A percentile compares a stretch with the other conserved stretches of the same genome.
Conservation (phyloP, 2,888 invertebrate genomes). For the Diogma glabrata region DNA sequence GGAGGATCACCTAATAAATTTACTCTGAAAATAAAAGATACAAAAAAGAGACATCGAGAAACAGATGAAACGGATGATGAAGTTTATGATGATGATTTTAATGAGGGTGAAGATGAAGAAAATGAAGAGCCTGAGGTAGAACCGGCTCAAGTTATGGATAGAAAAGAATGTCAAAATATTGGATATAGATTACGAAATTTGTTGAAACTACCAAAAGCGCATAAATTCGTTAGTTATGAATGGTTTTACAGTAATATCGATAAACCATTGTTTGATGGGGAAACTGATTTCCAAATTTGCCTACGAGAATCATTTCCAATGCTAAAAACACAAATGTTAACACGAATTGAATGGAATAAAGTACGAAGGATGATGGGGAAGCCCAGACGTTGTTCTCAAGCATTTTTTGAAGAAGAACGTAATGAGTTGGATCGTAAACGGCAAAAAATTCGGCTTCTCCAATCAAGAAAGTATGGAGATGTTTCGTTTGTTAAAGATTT, state of each 20-base stretch:
- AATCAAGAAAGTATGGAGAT: constrained; percentile 79
- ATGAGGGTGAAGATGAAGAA: background rate
- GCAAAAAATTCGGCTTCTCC: constrained; percentile 81
- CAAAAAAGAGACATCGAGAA: constrained; percentile 22
- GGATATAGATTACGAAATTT: constrained; percentile 83
- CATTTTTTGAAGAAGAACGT: constrained; percentile 93
- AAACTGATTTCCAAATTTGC: constrained; percentile 93
- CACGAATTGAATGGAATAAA: constrained; percentile 89
- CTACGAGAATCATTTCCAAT: constrained; percentile 89
- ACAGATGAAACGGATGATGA: too few relatives aligned
- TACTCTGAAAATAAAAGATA: constrained; percentile 36
- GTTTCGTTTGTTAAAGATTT: constrained; percentile 72
- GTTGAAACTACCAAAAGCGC: constrained; percentile 93
- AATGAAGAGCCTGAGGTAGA: background rate
- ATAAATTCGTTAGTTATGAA: constrained; percentile 98
- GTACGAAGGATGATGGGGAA: constrained; percentile 95
- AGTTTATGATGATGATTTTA: background rate
- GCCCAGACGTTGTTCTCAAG: constrained; percentile 85
- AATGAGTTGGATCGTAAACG: constrained; percentile 81
- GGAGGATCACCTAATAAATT: constrained; percentile 4
- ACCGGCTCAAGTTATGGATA: constrained; percentile 39
- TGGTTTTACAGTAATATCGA: constrained; percentile 99
- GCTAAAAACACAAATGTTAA: constrained; percentile 69
- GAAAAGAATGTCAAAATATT: constrained; percentile 78
- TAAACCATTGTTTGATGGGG: constrained; percentile 83